Evolutionary conservation across 2,113 vertebrate species (phyloP), one percentile per base, ranked within the genome.

Genomic region (Oncorhynchus nerka): DNA sequence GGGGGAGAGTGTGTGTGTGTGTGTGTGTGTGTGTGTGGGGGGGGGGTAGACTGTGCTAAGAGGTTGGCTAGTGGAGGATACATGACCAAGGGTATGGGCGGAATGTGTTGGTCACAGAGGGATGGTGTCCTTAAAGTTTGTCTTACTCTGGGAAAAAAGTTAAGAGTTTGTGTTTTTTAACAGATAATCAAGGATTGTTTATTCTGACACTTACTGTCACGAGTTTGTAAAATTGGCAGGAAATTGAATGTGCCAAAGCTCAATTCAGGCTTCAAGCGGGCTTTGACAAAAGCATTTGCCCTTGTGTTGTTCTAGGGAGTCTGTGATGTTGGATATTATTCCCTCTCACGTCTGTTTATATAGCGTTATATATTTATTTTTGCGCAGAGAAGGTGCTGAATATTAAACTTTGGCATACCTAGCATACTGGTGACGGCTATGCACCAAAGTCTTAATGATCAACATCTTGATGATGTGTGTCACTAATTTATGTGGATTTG

Each of bases 291-390:
- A 89, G 84, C 9, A 48, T 88, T 92, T 92, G 89, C 79, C 86
- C 67, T 73, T 51, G 89, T 88, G 89, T 89, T 93, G 87, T 84
- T 88, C 73, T 77, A 88, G 88, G 79, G 83, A 88, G 87, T 81
- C 89, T 88, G 75, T 80, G 87, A 91, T 91, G 93, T 77, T 86
- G 81, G 81, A 90, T 90, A 91, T 92, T 92, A 93, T 93, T 93
- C 92, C 90, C 81, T 85, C 90, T 90, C 89, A 93, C 89, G 91
- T 93, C 91, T 93, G 90, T 92, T 92, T 92, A 88, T 88, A 89
- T 85, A 88, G 84, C 84, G 76, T 91, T 91, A 91, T 93, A 92
- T 93, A 91, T 93, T 92, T 91, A 87, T 93, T 93, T 93, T 86
- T 75, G 75, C 71, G 72, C 80, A 83, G 86, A 70, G 86, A 86